A percentile compares a stretch with the other conserved stretches of the same genome.
phyloP scores from a whole-genome alignment of 2,888 invertebrate species.

The Orthosia gracilis region DNA sequence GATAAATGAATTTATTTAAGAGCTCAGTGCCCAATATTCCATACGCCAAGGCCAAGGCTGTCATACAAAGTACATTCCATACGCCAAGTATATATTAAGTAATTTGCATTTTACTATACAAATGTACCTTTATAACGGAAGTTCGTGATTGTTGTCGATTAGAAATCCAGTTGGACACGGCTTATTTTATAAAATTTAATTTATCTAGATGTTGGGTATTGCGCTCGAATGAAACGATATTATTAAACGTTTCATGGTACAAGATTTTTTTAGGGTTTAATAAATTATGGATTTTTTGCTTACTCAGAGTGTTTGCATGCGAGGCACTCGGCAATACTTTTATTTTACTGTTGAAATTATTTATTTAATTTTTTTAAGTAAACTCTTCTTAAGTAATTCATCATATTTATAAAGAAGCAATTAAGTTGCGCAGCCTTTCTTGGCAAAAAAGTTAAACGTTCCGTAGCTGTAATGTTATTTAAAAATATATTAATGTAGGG shows the following conservation, averaged over 20 bases:
- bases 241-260: slow-evolving; percentile 15
- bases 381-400: background rate
- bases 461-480: background rate
- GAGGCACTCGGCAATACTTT: background rate
- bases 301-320: background rate
- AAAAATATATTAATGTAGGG: slow-evolving; percentile 1
- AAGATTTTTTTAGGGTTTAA: slow-evolving; percentile 10
- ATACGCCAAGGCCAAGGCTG: too few species aligned
- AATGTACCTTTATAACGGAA: too few species aligned
- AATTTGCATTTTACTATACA: too few species aligned
- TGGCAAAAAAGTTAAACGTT: slow-evolving; percentile 1
- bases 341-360: background rate
- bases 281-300: background rate
- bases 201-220: slow-evolving; percentile 7
- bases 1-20: background rate
- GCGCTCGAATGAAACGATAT: background rate
- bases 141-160: background rate
- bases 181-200: background rate
- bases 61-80: too few species aligned
- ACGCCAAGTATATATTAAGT: too few species aligned
- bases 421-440: slow-evolving; percentile 1
- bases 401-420: slow-evolving; percentile 4
- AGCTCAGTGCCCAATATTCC: slow-evolving; percentile 1
- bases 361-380: slow-evolving; percentile 18
- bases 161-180: background rate